Evolutionary conservation across 2,888 invertebrate genomes (phyloP), one percentile per base, ranked within the genome.

Genomic region (Cerastoderma edule): DNA sequence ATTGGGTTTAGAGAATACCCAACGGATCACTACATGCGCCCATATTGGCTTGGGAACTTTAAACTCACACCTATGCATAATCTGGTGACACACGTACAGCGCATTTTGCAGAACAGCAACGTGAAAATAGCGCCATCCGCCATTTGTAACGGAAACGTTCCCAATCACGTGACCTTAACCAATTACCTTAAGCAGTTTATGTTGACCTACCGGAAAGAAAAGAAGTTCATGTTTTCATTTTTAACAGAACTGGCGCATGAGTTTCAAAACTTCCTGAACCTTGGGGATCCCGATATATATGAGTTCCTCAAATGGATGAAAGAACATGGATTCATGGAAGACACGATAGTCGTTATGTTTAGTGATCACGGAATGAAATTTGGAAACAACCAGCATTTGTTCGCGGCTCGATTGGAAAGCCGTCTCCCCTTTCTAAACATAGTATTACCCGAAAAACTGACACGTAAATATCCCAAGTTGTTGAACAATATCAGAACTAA

Each of bases 381-480:
- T 92, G 95, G 96, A 0, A 94, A 95, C 68, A 95, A 97, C 19
- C 95, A 98, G 0, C 95, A 96, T 86, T 97, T 97, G 0, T 94
- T 96, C 16, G 97, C 98, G 91, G 98, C 98, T 0, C 97, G 97
- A 91, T 95, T 96, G 70, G 98, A 98, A 88, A 97, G 98, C 90
- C 94, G 98, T 0, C 91, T 98, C 66, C 98, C 98, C 0, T 95
- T 97, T 85, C 96, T 98, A 91, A 95, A 96, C 0, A 94, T 98
- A 65, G 93, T 95, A 0, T 94, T 97, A 84, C 97, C 98, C 0
- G 93, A 94, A 0, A 94, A 94, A 90, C 95, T 97, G 78, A 94
- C 94, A 80, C 92, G 93, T 10, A 92, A 93, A 16, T 94, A 96
- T 83, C 95, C 95, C 0, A 89, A 93, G 19, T 94, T 95, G 13